Base-by-base conservation (phyloP, 2,113 vertebrate species). In the Hepsetus odoe region DNA sequence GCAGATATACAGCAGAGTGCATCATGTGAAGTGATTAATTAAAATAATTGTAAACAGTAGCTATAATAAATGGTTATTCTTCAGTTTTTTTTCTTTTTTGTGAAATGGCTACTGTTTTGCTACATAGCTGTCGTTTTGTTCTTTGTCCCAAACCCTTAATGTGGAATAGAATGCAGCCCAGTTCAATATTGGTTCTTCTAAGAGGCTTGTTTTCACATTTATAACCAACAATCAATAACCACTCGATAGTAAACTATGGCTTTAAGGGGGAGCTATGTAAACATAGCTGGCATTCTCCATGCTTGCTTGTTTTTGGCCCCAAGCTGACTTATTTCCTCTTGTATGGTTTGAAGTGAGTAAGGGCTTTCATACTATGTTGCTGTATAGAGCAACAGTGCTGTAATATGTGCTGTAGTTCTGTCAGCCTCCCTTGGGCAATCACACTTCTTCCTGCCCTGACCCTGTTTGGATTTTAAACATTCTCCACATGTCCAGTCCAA, bases 381-480 rank as follows among this genome's bases (percentile, higher is more conserved):
- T 76, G 22, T 67, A 20, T 16, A 66, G 38, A 40, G 46, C 46
- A 22, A 24, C 44, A 28, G n/a, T 28, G 32, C 59, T 61, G 8
- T 46, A 59, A 33, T 79, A 40, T 53, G 53, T 72, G 58, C 30
- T 66, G 38, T 42, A 51, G 72, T 53, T 67, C 71, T 5, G 55
- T 44, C 12, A 5, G 10, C 16, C 0, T 61, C 72, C 55, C 55
- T 38, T 61, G 42, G 42, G 72, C 22, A 35, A 68, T 44, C 51
- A 59, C 28, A 5, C 42, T 18, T 20, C 35, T 51, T 61, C 16
- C 51, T 71, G 70, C 74, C 66, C 28, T 42, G 49, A 75, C 80
- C 72, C 84, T 78, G 71, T 81, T 80, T 75, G 67, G 65, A 75
- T 80, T 80, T 75, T 0, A 80, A 80, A 80, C 55, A 46, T 58